Base-by-base conservation (phyloP, 2,888 invertebrate genomes). In the Choristoneura rosaceana region DNA sequence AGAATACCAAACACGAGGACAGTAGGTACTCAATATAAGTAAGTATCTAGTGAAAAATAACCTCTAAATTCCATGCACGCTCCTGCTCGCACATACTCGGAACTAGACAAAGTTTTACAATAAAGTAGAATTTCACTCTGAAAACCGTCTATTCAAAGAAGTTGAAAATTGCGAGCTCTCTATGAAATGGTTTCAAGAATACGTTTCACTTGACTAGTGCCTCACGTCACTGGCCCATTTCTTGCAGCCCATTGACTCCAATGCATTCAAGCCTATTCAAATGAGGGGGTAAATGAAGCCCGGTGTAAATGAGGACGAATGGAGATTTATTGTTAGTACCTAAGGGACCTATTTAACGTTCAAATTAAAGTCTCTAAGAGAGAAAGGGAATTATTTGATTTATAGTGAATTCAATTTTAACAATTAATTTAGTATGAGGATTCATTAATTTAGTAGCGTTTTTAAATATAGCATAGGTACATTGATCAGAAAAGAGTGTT, bases 231-330 rank as follows among this genome's bases (percentile, higher is more conserved):
- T 90, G 88, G 90, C 91, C 90, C 87, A 92, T 92, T 92, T 91
- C 93, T 92, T 92, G 90, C 92, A 87, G 90, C 86, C 92, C 92
- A 93, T 93, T 93, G 93, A 92, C 92, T 92, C 82, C 77, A 80
- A 83, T 82, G 89, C 89, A 93, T 92, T 93, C 93, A 92, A 89
- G 89, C 89, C 88, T 89, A 91, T 91, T 89, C 88, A 90, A 92
- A 92, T 87, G 86, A 84, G 87, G 85, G 86, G 88, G 86, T 89
- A 89, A 91, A 89, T 88, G 87, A 84, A 87, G 79, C 84, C 83
- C 85, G 79, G 81, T 87, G 86, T 87, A 88, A 91, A 91, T 89
- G 89, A 88, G 89, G 82, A 86, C 84, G 82, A 84, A 84, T 86
- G 79, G 81, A 84, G 84, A 87, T 87, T 86, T 87, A 89, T 86